These are phyloP conservation scores for Todiramphus saurophagus DNA, from an alignment of 2,113 vertebrate genomes.

Conservation along the genomic window DNA sequence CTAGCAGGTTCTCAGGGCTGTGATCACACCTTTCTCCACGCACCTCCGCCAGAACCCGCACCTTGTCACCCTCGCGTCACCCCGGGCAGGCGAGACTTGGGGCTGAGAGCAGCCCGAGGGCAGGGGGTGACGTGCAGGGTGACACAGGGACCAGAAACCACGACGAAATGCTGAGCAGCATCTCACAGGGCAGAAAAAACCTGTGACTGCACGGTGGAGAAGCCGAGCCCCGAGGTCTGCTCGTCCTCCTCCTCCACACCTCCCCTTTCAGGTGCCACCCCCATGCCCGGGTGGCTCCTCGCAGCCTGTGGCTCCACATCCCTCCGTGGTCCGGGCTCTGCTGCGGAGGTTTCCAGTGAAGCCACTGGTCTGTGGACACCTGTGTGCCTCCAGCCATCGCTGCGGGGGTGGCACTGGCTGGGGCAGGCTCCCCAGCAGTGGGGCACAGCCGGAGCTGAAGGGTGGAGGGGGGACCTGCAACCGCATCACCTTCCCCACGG, in stretches of 20 bases:
- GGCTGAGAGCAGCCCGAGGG: neutral
- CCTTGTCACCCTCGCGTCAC: neutral
- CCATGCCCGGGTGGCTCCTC: rapidly evolving
- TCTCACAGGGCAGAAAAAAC: neutral
- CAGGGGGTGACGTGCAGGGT: neutral
- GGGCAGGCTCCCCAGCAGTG: neutral
- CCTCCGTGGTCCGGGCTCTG: neutral
- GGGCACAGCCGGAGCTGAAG: neutral
- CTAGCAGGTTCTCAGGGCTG: neutral
- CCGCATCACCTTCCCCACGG: rapidly evolving
- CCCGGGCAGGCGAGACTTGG: rapidly evolving
- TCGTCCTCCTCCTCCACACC: neutral
- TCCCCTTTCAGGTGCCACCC: neutral
- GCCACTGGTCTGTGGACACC: neutral
- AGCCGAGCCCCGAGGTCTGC: neutral
- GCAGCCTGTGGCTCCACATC: rapidly evolving
- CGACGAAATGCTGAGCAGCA: rapidly evolving
- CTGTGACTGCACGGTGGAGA: rapidly evolving
- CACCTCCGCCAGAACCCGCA: neutral
- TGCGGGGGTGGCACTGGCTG: rapidly evolving
- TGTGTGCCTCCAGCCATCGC: neutral
- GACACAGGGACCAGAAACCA: rapidly evolving
- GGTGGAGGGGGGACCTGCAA: rapidly evolving
- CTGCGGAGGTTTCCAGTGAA: too few species aligned
- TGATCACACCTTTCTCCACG: neutral